These are phyloP conservation scores for Drosophila sordidula DNA, from an alignment of 2,888 invertebrate genomes.

Conservation along the genomic window DNA sequence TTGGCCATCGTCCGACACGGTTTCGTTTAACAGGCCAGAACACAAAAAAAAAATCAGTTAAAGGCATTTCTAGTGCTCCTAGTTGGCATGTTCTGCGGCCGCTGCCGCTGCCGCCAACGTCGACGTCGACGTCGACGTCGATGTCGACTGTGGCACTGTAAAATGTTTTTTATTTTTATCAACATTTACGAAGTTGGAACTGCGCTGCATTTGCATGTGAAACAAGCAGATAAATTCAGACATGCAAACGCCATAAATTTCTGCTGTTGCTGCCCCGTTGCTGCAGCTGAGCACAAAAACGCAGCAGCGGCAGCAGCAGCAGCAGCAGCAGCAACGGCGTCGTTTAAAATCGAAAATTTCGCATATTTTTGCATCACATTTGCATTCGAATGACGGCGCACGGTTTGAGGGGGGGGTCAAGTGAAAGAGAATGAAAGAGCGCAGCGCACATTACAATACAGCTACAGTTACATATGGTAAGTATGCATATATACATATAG, in stretches of 20 bases:
- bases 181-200: slow-evolving; percentile 69
- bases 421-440: neutral
- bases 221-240: slow-evolving; percentile 80
- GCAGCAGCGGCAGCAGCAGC: slow-evolving; percentile 27
- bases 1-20: slow-evolving; percentile 59
- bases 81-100: slow-evolving; percentile 31
- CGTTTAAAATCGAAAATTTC: slow-evolving; percentile 78
- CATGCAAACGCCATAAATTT: slow-evolving; percentile 78
- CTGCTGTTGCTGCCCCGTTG: slow-evolving; percentile 9
- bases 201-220: slow-evolving; percentile 77
- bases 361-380: slow-evolving; percentile 78
- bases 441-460: slow-evolving; percentile 32
- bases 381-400: slow-evolving; percentile 57
- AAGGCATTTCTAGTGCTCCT: slow-evolving; percentile 44
- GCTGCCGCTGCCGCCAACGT: neutral
- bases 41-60: slow-evolving; percentile 66
- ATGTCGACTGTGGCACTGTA: slow-evolving; percentile 21
- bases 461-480: slow-evolving; percentile 43
- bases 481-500: slow-evolving; percentile 20
- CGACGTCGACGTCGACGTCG: neutral
- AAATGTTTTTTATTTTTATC: slow-evolving; percentile 74
- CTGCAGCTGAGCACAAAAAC: slow-evolving; percentile 26
- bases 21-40: slow-evolving; percentile 58
- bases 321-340: slow-evolving; percentile 22
- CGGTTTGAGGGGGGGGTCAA: neutral